Conservation (phyloP, 2,113 vertebrate genomes). For the Melanotaenia duboulayi region DNA sequence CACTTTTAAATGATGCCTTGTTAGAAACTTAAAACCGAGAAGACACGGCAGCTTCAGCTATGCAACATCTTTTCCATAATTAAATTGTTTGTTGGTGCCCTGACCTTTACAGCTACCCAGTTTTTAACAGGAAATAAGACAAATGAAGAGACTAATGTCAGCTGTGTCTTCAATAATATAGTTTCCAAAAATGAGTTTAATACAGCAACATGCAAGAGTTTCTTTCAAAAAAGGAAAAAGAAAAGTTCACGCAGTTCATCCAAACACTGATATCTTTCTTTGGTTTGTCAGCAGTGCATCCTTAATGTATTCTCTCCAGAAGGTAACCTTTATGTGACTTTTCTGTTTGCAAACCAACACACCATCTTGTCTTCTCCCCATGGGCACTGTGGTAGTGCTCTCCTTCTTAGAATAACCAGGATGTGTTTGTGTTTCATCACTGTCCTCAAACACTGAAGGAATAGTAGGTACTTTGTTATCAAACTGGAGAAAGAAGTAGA, state of each 20-base stretch:
- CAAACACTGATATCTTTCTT: slow-evolving; percentile 10
- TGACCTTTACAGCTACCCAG: slow-evolving; percentile 38
- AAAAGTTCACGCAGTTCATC: background rate
- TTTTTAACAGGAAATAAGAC: slow-evolving; percentile 17
- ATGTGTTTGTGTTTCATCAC: slow-evolving; percentile 16
- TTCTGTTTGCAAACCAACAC: slow-evolving; percentile 37
- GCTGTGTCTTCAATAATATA: background rate
- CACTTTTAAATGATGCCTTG: background rate
- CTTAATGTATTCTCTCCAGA: slow-evolving; percentile 6
- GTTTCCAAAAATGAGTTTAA: slow-evolving; percentile 6
- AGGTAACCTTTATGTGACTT: slow-evolving; percentile 46
- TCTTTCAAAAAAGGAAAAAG: background rate
- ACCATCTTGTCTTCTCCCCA: slow-evolving; percentile 22
- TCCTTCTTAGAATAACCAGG: slow-evolving; percentile 7
- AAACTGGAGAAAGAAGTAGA: background rate
- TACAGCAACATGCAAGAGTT: background rate
- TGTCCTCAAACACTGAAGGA: slow-evolving; percentile 27
- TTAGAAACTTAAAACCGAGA: background rate
- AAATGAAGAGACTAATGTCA: slow-evolving; percentile 27
- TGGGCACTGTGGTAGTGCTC: slow-evolving; percentile 5
- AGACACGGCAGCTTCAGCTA: background rate
- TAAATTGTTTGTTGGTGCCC: slow-evolving; percentile 2
- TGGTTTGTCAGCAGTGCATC: slow-evolving; percentile 17
- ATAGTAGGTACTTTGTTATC: slow-evolving; percentile 28
- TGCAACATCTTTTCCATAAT: slow-evolving; percentile 1